Evolutionary conservation across 2,888 invertebrate species (phyloP), one percentile per base, ranked within the genome.

Genomic region (Argyresthia albistria): DNA sequence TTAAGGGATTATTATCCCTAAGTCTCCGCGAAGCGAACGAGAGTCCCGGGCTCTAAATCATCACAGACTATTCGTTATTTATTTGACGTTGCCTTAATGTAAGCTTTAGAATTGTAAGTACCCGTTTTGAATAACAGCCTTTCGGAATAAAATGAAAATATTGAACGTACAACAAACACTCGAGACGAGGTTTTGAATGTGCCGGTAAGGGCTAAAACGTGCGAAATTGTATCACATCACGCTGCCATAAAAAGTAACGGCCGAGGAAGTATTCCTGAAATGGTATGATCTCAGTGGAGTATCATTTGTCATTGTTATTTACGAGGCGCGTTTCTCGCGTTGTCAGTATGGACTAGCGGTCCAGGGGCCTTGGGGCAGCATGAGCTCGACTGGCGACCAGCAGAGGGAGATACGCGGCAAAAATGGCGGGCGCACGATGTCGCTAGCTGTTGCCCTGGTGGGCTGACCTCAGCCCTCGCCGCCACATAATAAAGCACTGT

Each of bases 391-490:
- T 25, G 25, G 25, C 25, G 25, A 25, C 25, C 6, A 25, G 25
- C 73, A 73, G 73, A 73, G 71, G 76, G 74, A 66, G 70, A 70
- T 70, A 71, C 52, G 60, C 57, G 59, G 69, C 73, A 69, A 71
- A 77, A 80, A 80, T 77, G 73, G 76, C 69, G 60, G 62, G 64
- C 60, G 70, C 82, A 81, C 78, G 79, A 79, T 73, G 77, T 76
- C 75, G 68, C 51, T 25, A 6, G 6, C 25, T 25, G 25, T 25
- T 25, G 25, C 25, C 25, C 25, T 25, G 25, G 25, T 25, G 25
- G 53, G 54, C 60, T 71, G 74, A 73, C 75, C 74, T 50, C 43
- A 57, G 62, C 50, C 35, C 50, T 43, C 53, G 63, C 58, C 60
- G 59, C 58, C 58, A 65, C 66, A 67, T 72, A 69, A 71, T 69